Evolutionary conservation across 2,888 invertebrate species (phyloP).

Genomic region (Tromatobia lineatoria): DNA sequence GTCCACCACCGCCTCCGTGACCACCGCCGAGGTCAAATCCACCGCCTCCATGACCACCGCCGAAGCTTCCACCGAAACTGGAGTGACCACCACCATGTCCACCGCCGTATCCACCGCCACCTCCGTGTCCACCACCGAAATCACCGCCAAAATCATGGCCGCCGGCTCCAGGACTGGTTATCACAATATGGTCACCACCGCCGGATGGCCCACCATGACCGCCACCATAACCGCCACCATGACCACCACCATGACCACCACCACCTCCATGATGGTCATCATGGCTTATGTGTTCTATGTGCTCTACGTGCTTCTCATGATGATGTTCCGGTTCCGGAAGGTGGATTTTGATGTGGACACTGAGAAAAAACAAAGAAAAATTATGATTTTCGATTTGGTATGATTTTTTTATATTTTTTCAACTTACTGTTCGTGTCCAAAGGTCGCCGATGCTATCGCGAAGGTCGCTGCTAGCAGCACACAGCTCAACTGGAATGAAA

Average conservation of each 20-base stretch:
- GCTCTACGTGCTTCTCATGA: conserved; percentile 74
- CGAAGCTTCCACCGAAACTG: conserved; percentile 32
- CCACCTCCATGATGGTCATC: conserved; percentile 75
- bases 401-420: conserved; percentile 13
- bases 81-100: conserved; percentile 44
- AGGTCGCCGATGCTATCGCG: conserved; percentile 75
- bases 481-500: conserved; percentile 74
- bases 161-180: conserved; percentile 72
- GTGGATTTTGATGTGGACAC: conserved; percentile 81
- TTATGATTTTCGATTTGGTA: background rate
- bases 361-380: conserved; percentile 68
- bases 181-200: conserved; percentile 71
- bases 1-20: conserved; percentile 45
- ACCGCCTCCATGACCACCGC: conserved; percentile 27
- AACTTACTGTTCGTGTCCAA: conserved; percentile 82
- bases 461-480: conserved; percentile 74
- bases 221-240: conserved; percentile 42
- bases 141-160: conserved; percentile 54
- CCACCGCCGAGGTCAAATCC: conserved; percentile 41
- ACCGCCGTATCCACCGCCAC: conserved; percentile 24
- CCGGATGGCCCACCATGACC: conserved; percentile 62
- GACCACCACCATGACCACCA: conserved; percentile 44
- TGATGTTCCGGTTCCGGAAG: conserved; percentile 76
- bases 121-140: conserved; percentile 23
- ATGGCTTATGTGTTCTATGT: conserved; percentile 65